A percentile compares a stretch with the other conserved stretches of the same genome.
phyloP scores from a whole-genome alignment of 2,888 invertebrate genomes.

The Orchestes rusci region DNA sequence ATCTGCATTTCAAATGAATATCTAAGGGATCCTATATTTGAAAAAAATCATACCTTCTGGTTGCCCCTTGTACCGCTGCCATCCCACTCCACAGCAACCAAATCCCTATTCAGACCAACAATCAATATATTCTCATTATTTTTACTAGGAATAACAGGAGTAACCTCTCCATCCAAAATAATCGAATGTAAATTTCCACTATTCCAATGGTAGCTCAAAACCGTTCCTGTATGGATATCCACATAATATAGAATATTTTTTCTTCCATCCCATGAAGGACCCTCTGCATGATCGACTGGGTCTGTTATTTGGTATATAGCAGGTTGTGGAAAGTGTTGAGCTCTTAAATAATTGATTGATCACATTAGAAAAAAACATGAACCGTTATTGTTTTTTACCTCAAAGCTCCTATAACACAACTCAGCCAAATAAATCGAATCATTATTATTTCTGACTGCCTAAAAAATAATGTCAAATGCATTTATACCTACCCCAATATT shows the following conservation, averaged over 20 bases:
- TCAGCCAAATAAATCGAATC: too few species aligned
- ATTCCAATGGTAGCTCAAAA: slow-evolving; percentile 25
- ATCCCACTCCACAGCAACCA: slow-evolving; percentile 49
- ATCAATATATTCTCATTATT: slow-evolving; percentile 21
- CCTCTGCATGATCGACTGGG: slow-evolving; percentile 26
- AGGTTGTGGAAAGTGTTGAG: too few species aligned
- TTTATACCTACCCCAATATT: too few species aligned
- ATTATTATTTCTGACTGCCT: too few species aligned
- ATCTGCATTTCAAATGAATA: too few species aligned
- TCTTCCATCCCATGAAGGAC: slow-evolving; percentile 27
- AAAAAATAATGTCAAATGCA: too few species aligned
- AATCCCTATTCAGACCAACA: slow-evolving; percentile 24
- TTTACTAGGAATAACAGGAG: slow-evolving; percentile 24
- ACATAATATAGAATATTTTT: slow-evolving; percentile 26
- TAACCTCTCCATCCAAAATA: slow-evolving; percentile 23
- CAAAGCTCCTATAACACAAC: too few species aligned
- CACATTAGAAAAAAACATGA: too few species aligned
- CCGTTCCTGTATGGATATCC: slow-evolving; percentile 24
- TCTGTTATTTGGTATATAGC: slow-evolving; percentile 22
- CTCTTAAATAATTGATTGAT: too few species aligned
- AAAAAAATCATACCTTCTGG: too few species aligned
- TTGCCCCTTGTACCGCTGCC: slow-evolving; percentile 28
- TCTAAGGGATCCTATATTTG: too few species aligned
- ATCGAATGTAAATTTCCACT: slow-evolving; percentile 18
- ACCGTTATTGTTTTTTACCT: too few species aligned